Base-by-base conservation (phyloP, 2,888 invertebrate species). In the Drosophila leonis region DNA sequence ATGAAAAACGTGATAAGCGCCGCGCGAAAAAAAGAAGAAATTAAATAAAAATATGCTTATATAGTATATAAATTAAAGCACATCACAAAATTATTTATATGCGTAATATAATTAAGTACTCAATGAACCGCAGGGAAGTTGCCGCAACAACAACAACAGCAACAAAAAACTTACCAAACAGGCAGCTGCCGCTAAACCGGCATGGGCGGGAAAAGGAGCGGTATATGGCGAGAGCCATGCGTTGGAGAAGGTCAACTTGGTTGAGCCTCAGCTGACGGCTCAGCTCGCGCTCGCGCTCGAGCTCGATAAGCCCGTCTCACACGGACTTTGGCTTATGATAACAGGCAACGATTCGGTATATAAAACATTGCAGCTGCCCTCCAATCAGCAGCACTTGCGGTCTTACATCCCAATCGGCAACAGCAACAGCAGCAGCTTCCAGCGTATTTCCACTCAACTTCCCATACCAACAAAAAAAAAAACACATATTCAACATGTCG, bases 41-140 rank as follows among this genome's bases (percentile, higher is more conserved):
- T 1, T 37, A 61, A 55, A 48, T 35, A 48, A 29, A 48, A 37
- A 49, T 15, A 29, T 48, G 13, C 8, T n/a, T 18, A 13, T 37
- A n/a, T 42, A 33, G 27, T 51, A 51, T 55, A 61, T 78, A 65
- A 72, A 80, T 66, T 77, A 71, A 70, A 61, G 44, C 70, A 65
- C 59, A 69, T 71, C 65, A 62, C 27, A 74, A 66, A 37, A 72
- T 59, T 64, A 64, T 64, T 61, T 62, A 78, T 61, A 63, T 57
- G 60, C 68, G 41, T 72, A 69, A 76, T 75, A 71, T 79, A 90
- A 84, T 84, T 88, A 90, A 88, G 65, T 84, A 88, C 90, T 90
- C 90, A 88, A 82, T 90, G 84, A 90, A 88, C 88, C 59, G 79
- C 74, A 79, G 90, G 84, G 78, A 89, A 87, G 82, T 85, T 57